Percentiles rank a stretch among this genome's conserved stretches.
Conservation (phyloP, 2,113 vertebrate species). For the Catharus fuscescens region DNA sequence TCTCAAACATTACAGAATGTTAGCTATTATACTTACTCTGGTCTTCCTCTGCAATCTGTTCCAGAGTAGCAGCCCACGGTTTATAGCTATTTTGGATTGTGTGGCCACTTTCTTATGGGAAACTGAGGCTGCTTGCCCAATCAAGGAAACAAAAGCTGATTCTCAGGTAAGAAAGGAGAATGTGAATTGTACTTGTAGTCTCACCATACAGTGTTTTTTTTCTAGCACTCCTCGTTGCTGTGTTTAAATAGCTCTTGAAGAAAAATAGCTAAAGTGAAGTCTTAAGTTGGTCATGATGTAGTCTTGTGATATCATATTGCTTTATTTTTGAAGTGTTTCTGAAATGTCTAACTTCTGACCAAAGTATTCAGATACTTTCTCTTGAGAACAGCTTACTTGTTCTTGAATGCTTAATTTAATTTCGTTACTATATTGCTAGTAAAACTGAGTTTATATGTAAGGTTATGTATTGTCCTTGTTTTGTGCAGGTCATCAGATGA, state of each 20-base stretch:
- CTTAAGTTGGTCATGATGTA: not conserved
- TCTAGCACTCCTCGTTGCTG: not conserved
- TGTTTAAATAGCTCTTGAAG: not conserved
- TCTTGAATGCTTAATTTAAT: not conserved
- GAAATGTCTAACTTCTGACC: not conserved
- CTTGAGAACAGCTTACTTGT: not conserved
- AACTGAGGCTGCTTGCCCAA: slow-evolving; percentile 89
- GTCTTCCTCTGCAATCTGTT: not conserved
- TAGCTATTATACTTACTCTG: not conserved
- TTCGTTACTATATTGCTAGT: not conserved
- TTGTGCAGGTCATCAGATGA: not conserved
- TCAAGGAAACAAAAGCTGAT: slow-evolving; percentile 73
- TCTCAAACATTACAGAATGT: not conserved
- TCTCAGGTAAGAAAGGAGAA: slow-evolving; percentile 75
- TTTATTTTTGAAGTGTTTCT: not conserved
- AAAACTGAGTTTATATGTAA: not conserved
- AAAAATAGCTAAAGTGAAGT: not conserved
- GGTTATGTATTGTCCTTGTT: not conserved
- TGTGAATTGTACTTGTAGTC: not conserved
- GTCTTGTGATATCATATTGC: not conserved
- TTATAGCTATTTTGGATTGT: slow-evolving; percentile 85
- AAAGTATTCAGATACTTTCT: not conserved
- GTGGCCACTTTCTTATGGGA: slow-evolving; percentile 89
- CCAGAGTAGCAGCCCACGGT: slow-evolving; percentile 83
- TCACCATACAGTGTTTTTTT: rapidly evolving